phyloP scores from a whole-genome alignment of 2,888 invertebrate species.

The Brachycybe producta region DNA sequence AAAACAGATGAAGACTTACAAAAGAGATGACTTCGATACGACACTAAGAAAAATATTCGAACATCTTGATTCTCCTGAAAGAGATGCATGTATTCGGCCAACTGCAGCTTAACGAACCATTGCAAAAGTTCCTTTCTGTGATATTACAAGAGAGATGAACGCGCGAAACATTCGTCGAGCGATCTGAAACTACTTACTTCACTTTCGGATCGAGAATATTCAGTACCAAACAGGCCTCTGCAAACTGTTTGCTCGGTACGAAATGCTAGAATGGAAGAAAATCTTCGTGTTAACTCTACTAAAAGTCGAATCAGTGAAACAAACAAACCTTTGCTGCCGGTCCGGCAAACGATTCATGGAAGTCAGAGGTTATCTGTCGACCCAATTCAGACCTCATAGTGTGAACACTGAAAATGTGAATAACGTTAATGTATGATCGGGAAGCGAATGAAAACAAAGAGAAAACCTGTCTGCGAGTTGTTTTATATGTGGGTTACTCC shows the following conservation, averaged over 20 bases:
- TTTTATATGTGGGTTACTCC: slow-evolving; percentile 80
- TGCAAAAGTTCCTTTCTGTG: slow-evolving; percentile 56
- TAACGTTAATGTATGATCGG: slow-evolving; percentile 1
- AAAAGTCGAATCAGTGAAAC: too few species aligned
- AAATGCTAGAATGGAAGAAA: slow-evolving; percentile 38
- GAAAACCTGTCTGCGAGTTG: slow-evolving; percentile 60
- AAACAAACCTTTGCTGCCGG: slow-evolving; percentile 33
- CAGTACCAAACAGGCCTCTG: slow-evolving; percentile 67
- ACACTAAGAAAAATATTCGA: slow-evolving; percentile 22
- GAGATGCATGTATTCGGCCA: slow-evolving; percentile 84
- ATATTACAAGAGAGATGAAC: slow-evolving; percentile 4
- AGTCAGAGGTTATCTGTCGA: slow-evolving; percentile 78
- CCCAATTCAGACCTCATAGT: slow-evolving; percentile 63
- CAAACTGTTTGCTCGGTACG: slow-evolving; percentile 50
- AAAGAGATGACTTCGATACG: neutral
- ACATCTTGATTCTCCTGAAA: slow-evolving; percentile 90
- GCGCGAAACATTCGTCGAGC: neutral
- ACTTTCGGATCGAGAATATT: slow-evolving; percentile 77
- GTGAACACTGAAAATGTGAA: slow-evolving; percentile 42
- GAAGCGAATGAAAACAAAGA: neutral
- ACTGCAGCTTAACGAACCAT: slow-evolving; percentile 77
- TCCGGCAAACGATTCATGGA: slow-evolving; percentile 72
- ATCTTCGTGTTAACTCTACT: neutral
- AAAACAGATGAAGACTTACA: neutral
- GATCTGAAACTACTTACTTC: slow-evolving; percentile 40